Conservation (phyloP, 2,113 vertebrate species). For the Chiloscyllium plagiosum region DNA sequence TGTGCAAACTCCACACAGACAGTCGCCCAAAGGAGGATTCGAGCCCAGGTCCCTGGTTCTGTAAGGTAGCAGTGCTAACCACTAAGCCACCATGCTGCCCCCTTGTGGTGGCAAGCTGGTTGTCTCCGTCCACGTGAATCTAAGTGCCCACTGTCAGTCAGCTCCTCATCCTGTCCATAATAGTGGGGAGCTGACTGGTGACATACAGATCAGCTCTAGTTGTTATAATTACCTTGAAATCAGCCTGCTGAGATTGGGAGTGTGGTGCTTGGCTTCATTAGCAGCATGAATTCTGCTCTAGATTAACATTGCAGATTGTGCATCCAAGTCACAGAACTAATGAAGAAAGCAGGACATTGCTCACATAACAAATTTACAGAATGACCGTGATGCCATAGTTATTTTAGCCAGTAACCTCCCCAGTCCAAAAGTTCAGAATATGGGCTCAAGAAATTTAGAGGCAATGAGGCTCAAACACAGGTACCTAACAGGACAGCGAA, state of each 20-base stretch:
- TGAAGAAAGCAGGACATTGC: background rate
- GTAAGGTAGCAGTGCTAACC: no score
- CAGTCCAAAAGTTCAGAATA: background rate
- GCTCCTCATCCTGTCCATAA: background rate
- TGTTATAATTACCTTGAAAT: background rate
- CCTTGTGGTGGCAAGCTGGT: background rate
- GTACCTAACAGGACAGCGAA: background rate
- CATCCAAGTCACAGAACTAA: background rate
- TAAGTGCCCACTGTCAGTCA: background rate
- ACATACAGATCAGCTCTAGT: background rate
- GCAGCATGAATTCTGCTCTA: background rate
- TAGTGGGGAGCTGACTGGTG: no score
- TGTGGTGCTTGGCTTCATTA: background rate
- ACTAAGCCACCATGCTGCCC: no score
- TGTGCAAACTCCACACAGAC: no score
- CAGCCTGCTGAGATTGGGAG: background rate
- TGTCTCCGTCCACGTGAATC: background rate
- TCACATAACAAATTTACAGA: background rate
- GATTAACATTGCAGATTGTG: background rate
- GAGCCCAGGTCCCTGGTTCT: no score
- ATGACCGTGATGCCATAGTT: background rate
- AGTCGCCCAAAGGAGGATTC: no score
- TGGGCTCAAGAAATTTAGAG: background rate
- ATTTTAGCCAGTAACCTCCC: no score
- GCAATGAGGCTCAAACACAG: background rate